Evolutionary conservation across 2,113 vertebrate species (phyloP).

Genomic region (Antennarius striatus): DNA sequence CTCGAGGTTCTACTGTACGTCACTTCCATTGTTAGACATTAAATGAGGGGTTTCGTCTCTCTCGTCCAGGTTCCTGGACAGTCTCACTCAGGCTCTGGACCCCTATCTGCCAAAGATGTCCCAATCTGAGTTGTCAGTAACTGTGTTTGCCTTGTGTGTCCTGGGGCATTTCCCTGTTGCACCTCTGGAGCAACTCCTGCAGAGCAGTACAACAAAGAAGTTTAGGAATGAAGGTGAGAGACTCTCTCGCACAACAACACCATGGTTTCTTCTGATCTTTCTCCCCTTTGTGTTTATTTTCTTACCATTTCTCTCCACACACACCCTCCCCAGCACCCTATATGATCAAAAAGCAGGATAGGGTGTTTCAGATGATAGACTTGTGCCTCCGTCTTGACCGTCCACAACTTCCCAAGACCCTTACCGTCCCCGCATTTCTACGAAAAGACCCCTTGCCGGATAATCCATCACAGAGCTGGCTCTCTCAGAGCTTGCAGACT

Average conservation of each 20-base stretch:
- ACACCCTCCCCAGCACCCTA: constrained; percentile 1
- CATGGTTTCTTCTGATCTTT: not conserved
- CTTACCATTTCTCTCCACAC: not conserved
- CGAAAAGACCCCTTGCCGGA: not conserved
- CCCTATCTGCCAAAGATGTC: constrained; percentile 80
- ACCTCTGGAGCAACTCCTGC: constrained; percentile 82
- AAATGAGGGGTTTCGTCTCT: not conserved
- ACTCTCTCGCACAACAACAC: not conserved
- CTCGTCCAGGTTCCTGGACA: constrained; percentile 82
- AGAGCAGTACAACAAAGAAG: constrained; percentile 67
- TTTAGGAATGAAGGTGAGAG: constrained; percentile 74
- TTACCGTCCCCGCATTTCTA: not conserved
- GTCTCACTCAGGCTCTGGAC: constrained; percentile 75
- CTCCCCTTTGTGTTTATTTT: not conserved
- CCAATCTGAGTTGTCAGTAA: constrained; percentile 73
- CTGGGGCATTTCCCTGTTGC: constrained; percentile 82
- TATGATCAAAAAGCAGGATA: constrained; percentile 25
- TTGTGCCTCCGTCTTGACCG: constrained; percentile 85
- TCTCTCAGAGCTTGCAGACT: constrained; percentile 65
- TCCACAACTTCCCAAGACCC: constrained; percentile 54
- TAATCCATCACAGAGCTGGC: not conserved
- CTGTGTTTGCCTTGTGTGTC: constrained; percentile 78
- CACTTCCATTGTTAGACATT: too few species aligned
- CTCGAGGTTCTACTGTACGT: too few species aligned
- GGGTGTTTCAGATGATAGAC: constrained; percentile 76